Evolutionary conservation across 2,888 invertebrate genomes (phyloP).

Genomic region (Troilus luridus): DNA sequence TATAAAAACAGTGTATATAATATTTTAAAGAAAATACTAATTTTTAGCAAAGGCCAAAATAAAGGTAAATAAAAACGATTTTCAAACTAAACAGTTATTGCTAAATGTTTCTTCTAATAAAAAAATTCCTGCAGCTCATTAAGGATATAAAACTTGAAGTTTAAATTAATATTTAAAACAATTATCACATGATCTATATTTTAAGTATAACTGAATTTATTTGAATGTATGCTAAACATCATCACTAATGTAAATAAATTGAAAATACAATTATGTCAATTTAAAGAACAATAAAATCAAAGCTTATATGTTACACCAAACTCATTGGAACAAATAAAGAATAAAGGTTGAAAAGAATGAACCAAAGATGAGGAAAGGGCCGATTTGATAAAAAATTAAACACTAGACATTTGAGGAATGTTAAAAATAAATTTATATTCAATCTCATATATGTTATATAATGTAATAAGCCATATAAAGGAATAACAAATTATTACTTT

Average conservation of each 20-base stretch:
- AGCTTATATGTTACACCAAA: background rate
- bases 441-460: conserved; percentile 64
- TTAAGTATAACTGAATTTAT: background rate
- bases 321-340: background rate
- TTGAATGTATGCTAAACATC: background rate
- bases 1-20: background rate
- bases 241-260: background rate
- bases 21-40: too few species aligned
- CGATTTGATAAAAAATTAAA: conserved; percentile 16
- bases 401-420: conserved; percentile 62
- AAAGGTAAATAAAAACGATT: background rate
- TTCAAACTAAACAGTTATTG: background rate
- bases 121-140: background rate
- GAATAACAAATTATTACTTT: conserved; percentile 64
- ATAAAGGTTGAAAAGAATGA: conserved; percentile 9
- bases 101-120: background rate
- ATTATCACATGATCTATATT: background rate
- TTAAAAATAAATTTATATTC: conserved; percentile 65
- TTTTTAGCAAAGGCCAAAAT: too few species aligned
- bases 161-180: background rate
- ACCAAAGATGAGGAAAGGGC: conserved; percentile 30
- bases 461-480: conserved; percentile 65
- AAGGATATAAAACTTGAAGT: background rate
- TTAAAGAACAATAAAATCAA: background rate
- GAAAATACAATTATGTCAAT: background rate